Conservation (phyloP, 2,888 invertebrate genomes). For the Orthosia cruda region DNA sequence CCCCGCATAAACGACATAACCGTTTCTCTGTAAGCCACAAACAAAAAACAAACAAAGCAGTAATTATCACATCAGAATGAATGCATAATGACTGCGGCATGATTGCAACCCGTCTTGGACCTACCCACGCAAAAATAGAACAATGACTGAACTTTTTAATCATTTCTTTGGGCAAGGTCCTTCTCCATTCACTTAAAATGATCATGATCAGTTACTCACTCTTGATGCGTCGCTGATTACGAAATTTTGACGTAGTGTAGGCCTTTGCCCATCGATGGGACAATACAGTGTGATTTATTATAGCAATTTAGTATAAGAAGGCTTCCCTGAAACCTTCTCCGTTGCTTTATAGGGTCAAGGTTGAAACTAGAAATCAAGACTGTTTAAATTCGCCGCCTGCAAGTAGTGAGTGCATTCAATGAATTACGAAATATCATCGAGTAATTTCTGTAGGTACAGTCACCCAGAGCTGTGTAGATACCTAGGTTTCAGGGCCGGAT, state of each 20-base stretch:
- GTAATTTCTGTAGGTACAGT: not conserved
- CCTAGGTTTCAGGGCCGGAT: too few relatives aligned
- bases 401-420: not conserved
- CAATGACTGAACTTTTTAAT: constrained; percentile 62
- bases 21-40: constrained; percentile 22
- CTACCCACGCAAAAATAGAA: constrained; percentile 58
- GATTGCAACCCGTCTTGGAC: constrained; percentile 46
- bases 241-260: constrained; percentile 23
- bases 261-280: constrained; percentile 25
- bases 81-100: constrained; percentile 42
- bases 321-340: constrained; percentile 3
- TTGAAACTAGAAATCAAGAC: constrained; percentile 46
- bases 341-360: constrained; percentile 34
- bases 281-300: constrained; percentile 19
- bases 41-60: constrained; percentile 59
- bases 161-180: constrained; percentile 61
- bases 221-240: constrained; percentile 27
- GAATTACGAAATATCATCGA: not conserved
- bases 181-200: constrained; percentile 50
- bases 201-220: constrained; percentile 39
- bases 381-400: not conserved
- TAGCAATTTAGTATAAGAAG: constrained; percentile 1
- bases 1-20: constrained; percentile 8
- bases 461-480: too few relatives aligned
- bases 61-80: constrained; percentile 60